Percentiles rank a stretch among this genome's conserved stretches.
Conservation (phyloP, 2,113 vertebrate genomes). For the Regulus satrapa region DNA sequence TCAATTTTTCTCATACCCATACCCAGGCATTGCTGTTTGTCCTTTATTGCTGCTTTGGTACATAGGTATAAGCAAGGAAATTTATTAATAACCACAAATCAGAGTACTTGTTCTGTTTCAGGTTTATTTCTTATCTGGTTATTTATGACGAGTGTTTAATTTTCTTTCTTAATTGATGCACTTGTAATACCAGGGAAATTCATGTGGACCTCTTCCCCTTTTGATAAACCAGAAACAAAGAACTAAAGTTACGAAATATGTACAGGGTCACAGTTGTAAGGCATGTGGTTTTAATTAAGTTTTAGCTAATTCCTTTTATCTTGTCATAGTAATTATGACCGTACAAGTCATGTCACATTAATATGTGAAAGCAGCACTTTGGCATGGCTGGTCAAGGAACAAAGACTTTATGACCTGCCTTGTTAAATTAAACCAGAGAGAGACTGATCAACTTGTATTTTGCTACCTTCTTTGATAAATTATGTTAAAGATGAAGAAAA, state of each 20-base stretch:
- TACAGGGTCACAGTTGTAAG: constrained; percentile 46
- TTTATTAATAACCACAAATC: background rate
- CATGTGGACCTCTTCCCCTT: background rate
- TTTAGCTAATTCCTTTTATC: constrained; percentile 76
- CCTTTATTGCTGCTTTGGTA: background rate
- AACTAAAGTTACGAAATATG: constrained; percentile 51
- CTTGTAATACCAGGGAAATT: constrained; percentile 15
- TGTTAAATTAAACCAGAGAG: constrained; percentile 67
- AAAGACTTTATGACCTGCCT: constrained; percentile 53
- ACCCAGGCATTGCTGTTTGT: background rate
- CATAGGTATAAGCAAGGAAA: background rate
- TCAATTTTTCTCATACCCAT: background rate
- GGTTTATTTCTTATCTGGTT: constrained; percentile 46
- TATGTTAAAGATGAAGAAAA: constrained; percentile 54
- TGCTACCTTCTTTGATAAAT: constrained; percentile 59
- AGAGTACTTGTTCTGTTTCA: constrained; percentile 1
- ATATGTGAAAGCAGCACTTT: constrained; percentile 64
- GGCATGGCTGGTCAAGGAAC: constrained; percentile 53
- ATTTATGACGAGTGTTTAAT: constrained; percentile 41
- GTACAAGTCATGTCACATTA: constrained; percentile 65
- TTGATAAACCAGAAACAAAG: constrained; percentile 36
- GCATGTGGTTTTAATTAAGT: constrained; percentile 71
- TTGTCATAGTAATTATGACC: constrained; percentile 69
- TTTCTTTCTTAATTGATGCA: constrained; percentile 46
- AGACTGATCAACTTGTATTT: constrained; percentile 54